These are phyloP conservation scores for Diarsia dahlii DNA, from an alignment of 2,888 invertebrate genomes.

Conservation along the genomic window DNA sequence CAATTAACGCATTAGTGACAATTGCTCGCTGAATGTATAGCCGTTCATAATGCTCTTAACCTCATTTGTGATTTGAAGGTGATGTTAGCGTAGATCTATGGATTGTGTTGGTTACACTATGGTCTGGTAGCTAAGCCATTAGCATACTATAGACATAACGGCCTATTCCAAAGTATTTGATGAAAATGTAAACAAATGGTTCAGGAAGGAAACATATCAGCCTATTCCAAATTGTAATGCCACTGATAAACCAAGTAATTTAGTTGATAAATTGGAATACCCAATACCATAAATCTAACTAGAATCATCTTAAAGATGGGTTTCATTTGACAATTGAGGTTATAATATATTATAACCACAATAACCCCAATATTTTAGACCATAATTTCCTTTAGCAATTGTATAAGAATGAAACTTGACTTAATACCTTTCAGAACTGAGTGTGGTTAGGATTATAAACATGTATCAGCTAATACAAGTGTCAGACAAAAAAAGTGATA, in stretches of 20 bases:
- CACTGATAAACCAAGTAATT: background rate
- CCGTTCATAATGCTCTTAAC: conserved; percentile 47
- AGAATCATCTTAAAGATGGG: background rate
- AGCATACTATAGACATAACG: background rate
- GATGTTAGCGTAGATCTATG: conserved; percentile 24
- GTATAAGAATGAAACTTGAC: background rate
- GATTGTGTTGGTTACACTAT: conserved; percentile 9
- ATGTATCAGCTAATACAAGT: background rate
- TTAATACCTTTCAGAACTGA: background rate
- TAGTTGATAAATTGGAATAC: background rate
- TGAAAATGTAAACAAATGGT: background rate
- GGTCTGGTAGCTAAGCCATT: conserved; percentile 25
- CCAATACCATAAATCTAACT: background rate
- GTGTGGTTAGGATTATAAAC: background rate
- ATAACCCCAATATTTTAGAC: background rate
- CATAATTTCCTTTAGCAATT: background rate
- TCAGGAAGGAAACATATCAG: background rate
- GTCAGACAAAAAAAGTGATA: conserved; percentile 1
- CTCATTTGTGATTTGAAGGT: conserved; percentile 55
- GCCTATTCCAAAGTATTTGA: background rate
- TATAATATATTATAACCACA: background rate
- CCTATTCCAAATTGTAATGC: background rate
- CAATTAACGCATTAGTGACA: conserved; percentile 61
- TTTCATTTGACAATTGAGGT: background rate
- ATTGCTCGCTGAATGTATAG: conserved; percentile 50